Percentiles rank a stretch among this genome's conserved stretches.
Conservation (phyloP, 2,888 invertebrate genomes). For the Pasiphila rectangulata region DNA sequence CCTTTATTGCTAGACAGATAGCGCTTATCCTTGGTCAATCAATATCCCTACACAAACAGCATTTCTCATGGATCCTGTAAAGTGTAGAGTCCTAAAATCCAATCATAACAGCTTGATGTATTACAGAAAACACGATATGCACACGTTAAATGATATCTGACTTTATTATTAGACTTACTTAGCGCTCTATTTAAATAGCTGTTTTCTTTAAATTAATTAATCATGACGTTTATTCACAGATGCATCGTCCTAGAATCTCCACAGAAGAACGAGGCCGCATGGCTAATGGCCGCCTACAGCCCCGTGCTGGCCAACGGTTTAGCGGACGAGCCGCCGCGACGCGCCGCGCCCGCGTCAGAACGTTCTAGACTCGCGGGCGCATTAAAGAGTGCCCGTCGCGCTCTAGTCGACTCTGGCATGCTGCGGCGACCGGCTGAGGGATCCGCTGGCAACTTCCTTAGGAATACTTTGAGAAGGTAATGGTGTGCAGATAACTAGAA, state of each 20-base stretch:
- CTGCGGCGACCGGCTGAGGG: slow-evolving; percentile 90
- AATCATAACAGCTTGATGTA: too few species aligned
- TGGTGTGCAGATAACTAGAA: not conserved
- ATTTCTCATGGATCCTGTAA: too few species aligned
- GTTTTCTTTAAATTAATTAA: not conserved
- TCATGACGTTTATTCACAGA: slow-evolving; percentile 63
- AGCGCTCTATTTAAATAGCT: too few species aligned
- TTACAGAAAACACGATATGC: too few species aligned
- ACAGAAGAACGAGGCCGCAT: slow-evolving; percentile 95
- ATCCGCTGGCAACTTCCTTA: slow-evolving; percentile 90
- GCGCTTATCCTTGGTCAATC: too few species aligned
- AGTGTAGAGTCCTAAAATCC: too few species aligned
- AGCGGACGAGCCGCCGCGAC: slow-evolving; percentile 82
- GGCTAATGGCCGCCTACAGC: slow-evolving; percentile 94
- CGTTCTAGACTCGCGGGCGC: slow-evolving; percentile 93
- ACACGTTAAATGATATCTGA: too few species aligned
- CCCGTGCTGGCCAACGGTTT: slow-evolving; percentile 91
- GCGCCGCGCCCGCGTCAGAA: slow-evolving; percentile 91
- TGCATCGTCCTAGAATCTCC: slow-evolving; percentile 96
- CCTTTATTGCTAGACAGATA: too few species aligned
- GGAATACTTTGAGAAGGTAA: slow-evolving; percentile 92
- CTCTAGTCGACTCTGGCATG: slow-evolving; percentile 90
- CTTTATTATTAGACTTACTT: too few species aligned
- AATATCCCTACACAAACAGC: too few species aligned
- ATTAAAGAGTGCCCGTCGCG: slow-evolving; percentile 89